Conservation (phyloP, 2,113 vertebrate species). For the Microcebus ravelobensis region DNA sequence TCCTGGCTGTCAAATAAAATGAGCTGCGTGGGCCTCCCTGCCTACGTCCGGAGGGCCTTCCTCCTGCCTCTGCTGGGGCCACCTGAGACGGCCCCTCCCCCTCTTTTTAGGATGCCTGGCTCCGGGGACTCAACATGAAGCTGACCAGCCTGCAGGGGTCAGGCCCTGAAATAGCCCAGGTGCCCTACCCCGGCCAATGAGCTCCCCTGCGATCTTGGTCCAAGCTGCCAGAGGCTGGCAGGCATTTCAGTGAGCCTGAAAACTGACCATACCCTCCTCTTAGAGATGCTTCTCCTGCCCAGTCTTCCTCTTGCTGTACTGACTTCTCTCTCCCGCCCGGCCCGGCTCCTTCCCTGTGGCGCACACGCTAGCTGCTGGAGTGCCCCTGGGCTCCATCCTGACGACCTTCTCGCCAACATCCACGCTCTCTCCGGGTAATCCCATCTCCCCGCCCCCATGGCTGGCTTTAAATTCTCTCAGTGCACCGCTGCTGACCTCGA, state of each 20-base stretch:
- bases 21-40: neutral
- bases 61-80: neutral
- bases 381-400: too few relatives aligned
- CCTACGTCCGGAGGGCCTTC: neutral
- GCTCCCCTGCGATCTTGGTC: neutral
- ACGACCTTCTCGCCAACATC: neutral
- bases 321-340: neutral
- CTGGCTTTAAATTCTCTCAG: neutral
- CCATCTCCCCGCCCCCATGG: neutral
- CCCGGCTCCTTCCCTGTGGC: neutral
- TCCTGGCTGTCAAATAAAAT: neutral
- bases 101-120: neutral
- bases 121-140: neutral
- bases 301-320: neutral
- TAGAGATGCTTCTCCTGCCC: neutral
- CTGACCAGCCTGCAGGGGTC: neutral
- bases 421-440: neutral
- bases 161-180: neutral
- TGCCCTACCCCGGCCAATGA: neutral
- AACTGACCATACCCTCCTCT: neutral
- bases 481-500: too few relatives aligned
- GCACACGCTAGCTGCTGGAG: too few relatives aligned
- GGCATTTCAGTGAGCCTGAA: neutral
- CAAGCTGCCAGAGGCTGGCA: neutral
- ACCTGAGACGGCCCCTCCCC: fast-evolving